Conservation (phyloP, 2,113 vertebrate genomes). For the Atlantisia rogersi region DNA sequence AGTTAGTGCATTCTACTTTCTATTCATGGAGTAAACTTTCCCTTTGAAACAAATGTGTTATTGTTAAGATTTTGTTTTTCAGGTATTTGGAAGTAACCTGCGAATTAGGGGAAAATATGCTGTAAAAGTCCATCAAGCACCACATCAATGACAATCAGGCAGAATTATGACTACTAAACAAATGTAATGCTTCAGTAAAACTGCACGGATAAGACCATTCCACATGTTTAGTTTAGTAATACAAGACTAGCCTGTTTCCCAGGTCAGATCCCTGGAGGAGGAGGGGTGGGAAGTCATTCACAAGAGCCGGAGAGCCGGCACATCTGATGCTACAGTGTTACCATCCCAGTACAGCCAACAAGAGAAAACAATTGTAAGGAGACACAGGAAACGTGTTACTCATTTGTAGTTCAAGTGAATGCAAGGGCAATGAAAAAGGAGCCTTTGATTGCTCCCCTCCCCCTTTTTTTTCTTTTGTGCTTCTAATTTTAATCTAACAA, state of each 20-base stretch:
- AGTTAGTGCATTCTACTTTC: not conserved
- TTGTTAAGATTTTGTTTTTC: not conserved
- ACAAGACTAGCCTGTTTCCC: not conserved
- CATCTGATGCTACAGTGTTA: not conserved
- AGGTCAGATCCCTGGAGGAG: not conserved
- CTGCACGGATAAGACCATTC: not conserved
- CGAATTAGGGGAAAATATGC: not conserved
- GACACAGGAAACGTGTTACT: not conserved
- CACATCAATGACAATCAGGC: fast-evolving
- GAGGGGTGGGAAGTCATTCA: not conserved
- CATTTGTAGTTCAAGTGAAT: not conserved
- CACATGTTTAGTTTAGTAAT: not conserved
- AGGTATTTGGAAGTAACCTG: not conserved
- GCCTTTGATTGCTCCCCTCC: not conserved
- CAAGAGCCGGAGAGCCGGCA: not conserved
- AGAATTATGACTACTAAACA: not conserved
- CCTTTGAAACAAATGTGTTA: not conserved
- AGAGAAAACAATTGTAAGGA: not conserved
- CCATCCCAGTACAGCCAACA: not conserved
- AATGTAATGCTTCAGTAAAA: not conserved
- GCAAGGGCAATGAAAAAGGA: not conserved
- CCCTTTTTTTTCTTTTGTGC: not conserved
- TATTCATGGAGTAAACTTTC: not conserved
- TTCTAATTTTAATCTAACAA: not conserved
- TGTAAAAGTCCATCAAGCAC: not conserved